Conservation (phyloP, 2,888 invertebrate genomes). For the Sarcophaga caerulescens region DNA sequence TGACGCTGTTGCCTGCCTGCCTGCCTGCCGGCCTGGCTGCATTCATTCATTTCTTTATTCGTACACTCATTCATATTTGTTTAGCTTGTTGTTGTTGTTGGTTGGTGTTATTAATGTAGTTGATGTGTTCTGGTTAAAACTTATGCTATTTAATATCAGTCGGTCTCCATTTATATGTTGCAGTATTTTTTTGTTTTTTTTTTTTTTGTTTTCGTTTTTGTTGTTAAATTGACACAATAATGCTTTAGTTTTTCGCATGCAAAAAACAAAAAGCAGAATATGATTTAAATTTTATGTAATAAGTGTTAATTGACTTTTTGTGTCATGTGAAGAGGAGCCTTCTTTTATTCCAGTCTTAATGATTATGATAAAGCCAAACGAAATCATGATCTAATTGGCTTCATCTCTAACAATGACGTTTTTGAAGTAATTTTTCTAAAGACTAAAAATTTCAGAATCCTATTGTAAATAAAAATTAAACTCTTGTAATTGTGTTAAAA, state of each 20-base stretch:
- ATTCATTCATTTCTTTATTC: slow-evolving; percentile 33
- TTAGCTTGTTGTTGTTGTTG: slow-evolving; percentile 15
- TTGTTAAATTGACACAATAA: background rate
- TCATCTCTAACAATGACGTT: background rate
- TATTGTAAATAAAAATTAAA: too few species aligned
- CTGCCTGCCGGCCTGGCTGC: background rate
- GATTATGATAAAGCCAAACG: background rate
- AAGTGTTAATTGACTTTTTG: slow-evolving; percentile 61
- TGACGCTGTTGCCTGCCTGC: background rate
- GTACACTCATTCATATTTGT: slow-evolving; percentile 3
- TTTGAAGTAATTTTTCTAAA: too few species aligned
- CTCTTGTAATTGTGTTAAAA: too few species aligned
- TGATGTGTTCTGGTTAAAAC: background rate
- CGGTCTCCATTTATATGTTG: slow-evolving; percentile 13
- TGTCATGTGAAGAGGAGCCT: slow-evolving; percentile 17
- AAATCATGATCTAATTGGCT: background rate
- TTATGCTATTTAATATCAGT: slow-evolving; percentile 3
- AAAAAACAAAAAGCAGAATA: background rate
- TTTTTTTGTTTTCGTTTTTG: background rate
- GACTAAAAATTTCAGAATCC: too few species aligned
- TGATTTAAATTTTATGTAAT: slow-evolving; percentile 24
- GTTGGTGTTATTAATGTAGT: slow-evolving; percentile 3
- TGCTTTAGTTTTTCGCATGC: background rate
- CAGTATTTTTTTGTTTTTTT: slow-evolving; percentile 30
- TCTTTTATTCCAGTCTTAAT: background rate